Base-by-base conservation (phyloP, 2,888 invertebrate species). In the Tetanocera ferruginea region DNA sequence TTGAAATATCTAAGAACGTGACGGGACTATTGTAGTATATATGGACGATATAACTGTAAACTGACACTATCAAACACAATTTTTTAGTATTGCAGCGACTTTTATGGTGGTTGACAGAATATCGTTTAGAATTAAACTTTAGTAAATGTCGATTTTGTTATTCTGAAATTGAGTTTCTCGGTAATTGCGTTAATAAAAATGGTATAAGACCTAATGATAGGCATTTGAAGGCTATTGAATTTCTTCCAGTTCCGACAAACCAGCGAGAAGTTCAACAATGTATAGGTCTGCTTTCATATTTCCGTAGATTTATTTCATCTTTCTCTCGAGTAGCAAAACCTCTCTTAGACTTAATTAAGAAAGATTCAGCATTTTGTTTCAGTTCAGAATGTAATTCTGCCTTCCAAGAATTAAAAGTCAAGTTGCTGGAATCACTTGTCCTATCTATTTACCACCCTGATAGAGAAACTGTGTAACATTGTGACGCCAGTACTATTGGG, bases 401-500 rank as follows among this genome's bases (percentile, higher is more conserved):
- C 3, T 71, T 76, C 64, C n/a, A 71, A 11, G 31, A 28, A n/a
- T 43, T 76, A 19, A 70, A 64, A 49, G 49, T 49, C 14, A 49
- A 49, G 49, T 49, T 49, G 49, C 49, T 49, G 6, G 49, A 49
- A 49, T 49, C 49, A n/a, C 78, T 78, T 14, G 55, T 79, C 0
- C 67, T 79, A 19, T 69, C 80, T 2, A 34, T 79, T 4, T 75
- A 76, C 66, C n/a, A 69, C 55, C 76, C 79, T 3, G 23, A 60
- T 4, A 43, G 49, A 23, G 34, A 71, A 17, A 76, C 76, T 6
- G 77, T 75, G 51, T 67, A 78, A 37, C 75, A 77, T 62, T 70
- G 76, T 37, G 77, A 80, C 74, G 77, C 79, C 34, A 79, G 73
- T 74, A 11, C 76, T n/a, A 19, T 62, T 28, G 77, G 80, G 1